phyloP scores from a whole-genome alignment of 2,888 invertebrate genomes.

The Andrena minutula region DNA sequence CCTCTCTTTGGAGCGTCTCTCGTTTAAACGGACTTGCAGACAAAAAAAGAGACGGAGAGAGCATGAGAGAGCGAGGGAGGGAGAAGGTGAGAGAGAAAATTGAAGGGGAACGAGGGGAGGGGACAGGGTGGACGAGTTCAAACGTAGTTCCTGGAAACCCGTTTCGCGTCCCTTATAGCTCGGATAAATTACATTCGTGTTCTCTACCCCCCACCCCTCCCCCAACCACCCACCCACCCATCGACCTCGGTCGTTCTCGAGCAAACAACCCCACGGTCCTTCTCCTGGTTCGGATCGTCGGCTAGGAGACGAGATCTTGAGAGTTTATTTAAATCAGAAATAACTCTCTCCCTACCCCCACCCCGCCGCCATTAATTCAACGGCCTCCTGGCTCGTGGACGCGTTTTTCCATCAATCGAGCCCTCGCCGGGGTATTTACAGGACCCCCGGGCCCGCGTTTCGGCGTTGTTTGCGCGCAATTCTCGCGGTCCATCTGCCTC shows the following conservation, averaged over 20 bases:
- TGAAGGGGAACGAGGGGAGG: conserved; percentile 22
- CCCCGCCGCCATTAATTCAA: conserved; percentile 34
- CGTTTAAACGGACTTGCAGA: conserved; percentile 53
- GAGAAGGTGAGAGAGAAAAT: conserved; percentile 33
- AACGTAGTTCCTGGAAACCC: conserved; percentile 77
- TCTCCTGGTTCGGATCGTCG: conserved; percentile 61
- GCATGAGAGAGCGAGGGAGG: conserved; percentile 37
- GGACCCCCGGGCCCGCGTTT: neutral
- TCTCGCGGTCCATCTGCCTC: neutral
- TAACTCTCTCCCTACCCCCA: conserved; percentile 66
- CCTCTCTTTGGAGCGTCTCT: conserved; percentile 42
- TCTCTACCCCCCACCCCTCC: conserved; percentile 38
- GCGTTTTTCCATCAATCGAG: conserved; percentile 38
- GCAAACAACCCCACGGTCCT: conserved; percentile 56
- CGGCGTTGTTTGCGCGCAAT: neutral
- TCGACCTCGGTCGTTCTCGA: conserved; percentile 30
- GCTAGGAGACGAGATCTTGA: conserved; percentile 63
- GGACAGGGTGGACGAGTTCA: conserved; percentile 73
- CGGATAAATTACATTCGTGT: conserved; percentile 82
- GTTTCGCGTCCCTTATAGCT: conserved; percentile 78
- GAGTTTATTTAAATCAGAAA: conserved; percentile 80
- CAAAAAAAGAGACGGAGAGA: conserved; percentile 37
- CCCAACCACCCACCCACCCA: conserved; percentile 13
- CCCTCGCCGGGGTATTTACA: conserved; percentile 5
- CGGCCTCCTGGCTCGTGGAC: conserved; percentile 8